These are phyloP conservation scores for Helobdella robusta DNA, from an alignment of 2,888 invertebrate species.

Conservation along the genomic window DNA sequence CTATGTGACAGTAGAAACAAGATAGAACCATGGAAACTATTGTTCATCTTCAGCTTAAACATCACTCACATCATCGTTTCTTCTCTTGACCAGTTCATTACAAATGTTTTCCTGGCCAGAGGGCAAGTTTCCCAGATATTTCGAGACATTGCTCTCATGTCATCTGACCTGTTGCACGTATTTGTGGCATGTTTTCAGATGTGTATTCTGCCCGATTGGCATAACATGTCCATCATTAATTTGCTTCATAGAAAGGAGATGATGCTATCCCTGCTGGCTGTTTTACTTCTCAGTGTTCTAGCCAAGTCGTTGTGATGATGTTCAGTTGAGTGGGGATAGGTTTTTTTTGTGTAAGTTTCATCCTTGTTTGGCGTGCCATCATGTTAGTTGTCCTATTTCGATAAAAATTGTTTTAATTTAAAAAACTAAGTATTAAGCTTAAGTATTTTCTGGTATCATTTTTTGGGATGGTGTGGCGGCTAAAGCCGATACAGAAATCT, in stretches of 20 bases:
- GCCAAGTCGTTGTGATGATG: conserved; percentile 33
- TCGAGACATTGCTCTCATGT: conserved; percentile 44
- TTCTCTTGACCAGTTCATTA: conserved; percentile 45
- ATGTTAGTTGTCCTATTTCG: no score
- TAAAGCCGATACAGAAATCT: no score
- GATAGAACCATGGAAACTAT: conserved; percentile 43
- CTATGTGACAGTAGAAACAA: conserved; percentile 39
- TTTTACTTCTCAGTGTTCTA: conserved; percentile 36
- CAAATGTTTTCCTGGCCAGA: conserved; percentile 40
- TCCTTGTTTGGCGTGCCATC: no score
- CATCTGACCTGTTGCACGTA: conserved; percentile 49
- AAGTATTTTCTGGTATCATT: no score
- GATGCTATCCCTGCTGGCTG: conserved; percentile 41
- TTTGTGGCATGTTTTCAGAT: conserved; percentile 53
- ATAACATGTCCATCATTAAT: conserved; percentile 40
- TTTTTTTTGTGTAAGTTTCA: no score
- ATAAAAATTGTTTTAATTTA: no score
- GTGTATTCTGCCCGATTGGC: conserved; percentile 39
- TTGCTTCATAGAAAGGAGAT: conserved; percentile 48
- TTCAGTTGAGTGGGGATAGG: no score
- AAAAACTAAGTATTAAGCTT: no score
- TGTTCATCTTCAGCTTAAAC: conserved; percentile 42
- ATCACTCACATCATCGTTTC: conserved; percentile 44
- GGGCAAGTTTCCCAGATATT: conserved; percentile 42
- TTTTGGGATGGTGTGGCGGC: no score